Conservation (phyloP, 2,113 vertebrate species). For the Phodopus roborovskii region DNA sequence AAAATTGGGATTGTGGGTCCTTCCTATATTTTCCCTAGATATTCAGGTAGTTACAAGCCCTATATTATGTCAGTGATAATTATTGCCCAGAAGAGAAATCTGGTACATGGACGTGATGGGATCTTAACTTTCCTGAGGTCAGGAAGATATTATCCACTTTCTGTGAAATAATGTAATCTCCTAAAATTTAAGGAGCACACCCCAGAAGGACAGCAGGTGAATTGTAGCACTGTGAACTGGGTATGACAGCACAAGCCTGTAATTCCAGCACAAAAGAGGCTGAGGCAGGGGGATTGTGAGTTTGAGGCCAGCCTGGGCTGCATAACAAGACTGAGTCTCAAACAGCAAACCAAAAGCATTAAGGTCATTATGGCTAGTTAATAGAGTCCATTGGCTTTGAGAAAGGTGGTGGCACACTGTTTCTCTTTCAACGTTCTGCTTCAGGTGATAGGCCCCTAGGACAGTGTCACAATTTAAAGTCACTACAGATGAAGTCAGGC, state of each 20-base stretch:
- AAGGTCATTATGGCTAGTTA: not conserved
- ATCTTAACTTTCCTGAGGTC: conserved; percentile 23
- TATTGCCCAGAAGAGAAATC: not conserved
- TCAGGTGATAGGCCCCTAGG: not conserved
- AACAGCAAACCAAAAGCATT: not conserved
- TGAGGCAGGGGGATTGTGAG: not conserved
- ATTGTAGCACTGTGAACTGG: not conserved
- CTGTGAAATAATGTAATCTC: not conserved
- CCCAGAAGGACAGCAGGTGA: not conserved
- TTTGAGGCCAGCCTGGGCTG: not conserved
- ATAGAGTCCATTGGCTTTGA: not conserved
- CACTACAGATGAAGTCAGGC: not conserved
- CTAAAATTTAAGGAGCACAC: not conserved
- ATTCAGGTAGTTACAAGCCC: not conserved
- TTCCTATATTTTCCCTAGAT: conserved; percentile 51
- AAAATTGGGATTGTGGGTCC: not conserved
- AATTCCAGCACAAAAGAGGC: not conserved
- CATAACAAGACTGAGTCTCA: not conserved
- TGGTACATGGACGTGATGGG: not conserved
- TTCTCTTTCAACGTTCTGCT: not conserved
- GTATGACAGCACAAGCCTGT: not conserved
- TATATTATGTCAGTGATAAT: not conserved
- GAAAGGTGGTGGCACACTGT: not conserved
- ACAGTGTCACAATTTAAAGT: not conserved
- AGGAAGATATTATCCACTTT: not conserved